Evolutionary conservation across 2,797 vertebrate species (phyloP), one percentile per base, ranked within the genome.

Genomic region (Sus cebifrons): DNA sequence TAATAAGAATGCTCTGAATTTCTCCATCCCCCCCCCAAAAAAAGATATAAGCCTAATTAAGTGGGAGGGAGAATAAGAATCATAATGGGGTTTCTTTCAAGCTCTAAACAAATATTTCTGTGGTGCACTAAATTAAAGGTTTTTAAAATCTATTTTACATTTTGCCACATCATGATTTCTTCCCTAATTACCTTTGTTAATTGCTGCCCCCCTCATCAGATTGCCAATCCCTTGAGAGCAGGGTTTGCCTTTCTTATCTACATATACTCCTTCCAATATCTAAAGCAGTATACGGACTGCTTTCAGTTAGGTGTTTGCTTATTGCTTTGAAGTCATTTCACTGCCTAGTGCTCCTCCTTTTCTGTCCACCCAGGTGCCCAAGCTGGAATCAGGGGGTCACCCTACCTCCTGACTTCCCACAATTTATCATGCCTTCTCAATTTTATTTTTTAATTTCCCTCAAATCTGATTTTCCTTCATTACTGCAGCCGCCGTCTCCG

Each of bases 1-100:
- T 44, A 87, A 84, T 77, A 89, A 96, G 2, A 94, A 91, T 36
- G 10, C 25, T 89, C 68, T 79, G 18, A 91, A 73, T 62, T 71
- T 90, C 91, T 77, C 9, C 44, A 70, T 83, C 65, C 65, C 49
- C 36, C 36, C 36, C 36, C 36, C 36, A 75, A 94, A 89, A 74
- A 84, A 21, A 75, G 11, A 79, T 27, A 79, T 68, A 93, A 32
- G 10, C 9, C 9, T 65, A 60, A 36, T 25, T 75, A 89, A 94
- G 32, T 60, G 29, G 8, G 9, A 74, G 54, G 74, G 6, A 94
- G 4, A 75, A 32, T 20, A 12, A 27, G 44, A 79, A 89, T 85
- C 23, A 25, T 60, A 73, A 78, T 7, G 79, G 58, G 32, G 5
- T 93, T 89, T 94, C 71, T 89, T 81, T 58, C 5, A 75, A 52